These are phyloP conservation scores for Mastacembelus armatus DNA, from an alignment of 2,797 vertebrate genomes.

Conservation along the genomic window DNA sequence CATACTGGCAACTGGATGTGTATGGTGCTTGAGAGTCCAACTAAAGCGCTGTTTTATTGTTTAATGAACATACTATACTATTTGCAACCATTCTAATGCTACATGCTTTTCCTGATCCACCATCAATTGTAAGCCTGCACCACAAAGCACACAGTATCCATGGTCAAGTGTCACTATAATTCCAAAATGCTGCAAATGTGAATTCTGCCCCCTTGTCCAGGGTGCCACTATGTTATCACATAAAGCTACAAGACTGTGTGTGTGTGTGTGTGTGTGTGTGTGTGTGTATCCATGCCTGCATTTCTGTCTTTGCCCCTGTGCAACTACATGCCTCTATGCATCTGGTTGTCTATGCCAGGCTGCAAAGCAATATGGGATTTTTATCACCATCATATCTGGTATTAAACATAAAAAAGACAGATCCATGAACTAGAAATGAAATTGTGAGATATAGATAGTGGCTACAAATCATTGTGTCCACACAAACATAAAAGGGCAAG, in stretches of 20 bases:
- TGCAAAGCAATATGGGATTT: slow-evolving; percentile 12
- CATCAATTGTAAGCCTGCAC: background rate
- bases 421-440: slow-evolving; percentile 19
- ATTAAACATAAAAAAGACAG: background rate
- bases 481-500: background rate
- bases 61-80: too few species aligned
- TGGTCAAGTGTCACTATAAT: too few species aligned
- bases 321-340: background rate
- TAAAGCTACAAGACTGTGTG: background rate
- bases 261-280: background rate
- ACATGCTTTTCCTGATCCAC: background rate
- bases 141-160: too few species aligned
- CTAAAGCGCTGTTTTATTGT: too few species aligned
- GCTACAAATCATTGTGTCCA: background rate
- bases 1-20: too few species aligned
- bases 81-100: background rate
- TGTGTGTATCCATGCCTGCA: background rate
- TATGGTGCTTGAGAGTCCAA: too few species aligned
- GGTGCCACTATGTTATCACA: slow-evolving; percentile 10
- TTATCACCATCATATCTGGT: slow-evolving; percentile 16
- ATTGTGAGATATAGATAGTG: too few species aligned
- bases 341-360: background rate
- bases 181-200: slow-evolving; percentile 23
- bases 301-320: background rate
- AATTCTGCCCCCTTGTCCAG: slow-evolving; percentile 24